Base-by-base conservation (phyloP, 2,888 invertebrate species). In the Himalopsyche tibetana region DNA sequence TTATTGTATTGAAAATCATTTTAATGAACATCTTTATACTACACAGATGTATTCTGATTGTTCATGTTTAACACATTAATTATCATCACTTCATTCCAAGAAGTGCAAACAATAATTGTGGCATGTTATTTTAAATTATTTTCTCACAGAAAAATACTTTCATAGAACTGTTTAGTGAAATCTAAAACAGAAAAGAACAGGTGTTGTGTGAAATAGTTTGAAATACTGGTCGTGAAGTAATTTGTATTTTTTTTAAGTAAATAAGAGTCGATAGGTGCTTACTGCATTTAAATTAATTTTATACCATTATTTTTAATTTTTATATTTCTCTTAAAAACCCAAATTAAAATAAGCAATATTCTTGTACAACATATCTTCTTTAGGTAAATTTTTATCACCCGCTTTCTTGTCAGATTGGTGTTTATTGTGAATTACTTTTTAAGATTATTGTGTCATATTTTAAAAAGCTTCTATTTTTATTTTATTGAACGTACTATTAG, bases 321-420 rank as follows among this genome's bases (percentile, higher is more conserved):
- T 63, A 63, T 63, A 63, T 19, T 8, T 63, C 28, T 63, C 63
- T 63, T 63, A 19, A 55, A 42, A 63, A 63, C 63, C 4, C 63
- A 63, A 63, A 63, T 19, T 63, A 63, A 63, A 63, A 63, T 63
- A 63, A 63, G 63, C 63, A 63, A 63, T 63, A 63, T 19, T 63
- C 63, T 63, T 63, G 63, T 63, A 63, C 28, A 63, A 63, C 63
- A 63, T 63, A 63, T 63, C 63, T 63, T 63, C 19, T 9, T n/a
- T n/a, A 63, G 19, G 63, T 63, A 19, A 63, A 19, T 56, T 19
- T 63, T 63, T 19, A 63, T 19, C 63, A 28, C 28, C 28, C 63
- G 63, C 63, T 63, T 63, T 12, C 28, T 63, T 63, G 63, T 19
- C 6, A 8, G 19, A 28, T 63, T 63, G 63, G 4, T 19, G 63